phyloP scores from a whole-genome alignment of 2,113 vertebrate species.

The Hemichromis elongatus region DNA sequence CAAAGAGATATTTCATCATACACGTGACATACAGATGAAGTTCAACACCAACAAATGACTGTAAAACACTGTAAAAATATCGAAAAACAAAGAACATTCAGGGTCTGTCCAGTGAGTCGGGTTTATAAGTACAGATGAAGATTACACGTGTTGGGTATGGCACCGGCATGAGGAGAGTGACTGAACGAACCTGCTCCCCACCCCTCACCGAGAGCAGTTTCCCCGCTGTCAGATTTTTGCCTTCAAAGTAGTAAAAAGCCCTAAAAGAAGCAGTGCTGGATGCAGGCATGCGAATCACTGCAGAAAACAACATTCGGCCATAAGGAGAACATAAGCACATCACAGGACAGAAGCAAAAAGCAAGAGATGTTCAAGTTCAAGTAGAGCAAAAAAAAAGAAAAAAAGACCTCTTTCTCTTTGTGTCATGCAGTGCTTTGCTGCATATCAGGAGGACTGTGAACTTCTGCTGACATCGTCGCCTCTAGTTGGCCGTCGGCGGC shows the following conservation, averaged over 20 bases:
- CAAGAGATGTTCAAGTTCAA: constrained; percentile 42
- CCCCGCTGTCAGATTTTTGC: constrained; percentile 7
- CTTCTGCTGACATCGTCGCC: not conserved
- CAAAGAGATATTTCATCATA: constrained; percentile 55
- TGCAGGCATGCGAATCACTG: constrained; percentile 63
- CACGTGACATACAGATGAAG: constrained; percentile 46
- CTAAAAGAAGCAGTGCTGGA: constrained; percentile 59
- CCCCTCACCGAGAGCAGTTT: not conserved
- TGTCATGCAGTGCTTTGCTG: constrained; percentile 9
- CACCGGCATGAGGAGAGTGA: constrained; percentile 30
- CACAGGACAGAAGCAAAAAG: constrained; percentile 59
- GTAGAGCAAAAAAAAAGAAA: not conserved
- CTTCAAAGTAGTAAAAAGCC: constrained; percentile 39
- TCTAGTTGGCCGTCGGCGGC: not conserved
- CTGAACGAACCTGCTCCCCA: not conserved
- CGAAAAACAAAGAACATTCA: constrained; percentile 67
- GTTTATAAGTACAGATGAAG: constrained; percentile 23
- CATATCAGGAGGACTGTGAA: not conserved
- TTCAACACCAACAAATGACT: constrained; percentile 48
- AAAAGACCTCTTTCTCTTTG: not conserved
- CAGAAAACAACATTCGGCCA: constrained; percentile 51
- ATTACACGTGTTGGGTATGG: constrained; percentile 32
- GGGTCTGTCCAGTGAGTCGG: constrained; percentile 65
- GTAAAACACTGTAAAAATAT: constrained; percentile 62
- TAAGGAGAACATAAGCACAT: constrained; percentile 51